A percentile compares a stretch with the other conserved stretches of the same genome.
phyloP scores from a whole-genome alignment of 2,797 vertebrate species.

The Chelon auratus region DNA sequence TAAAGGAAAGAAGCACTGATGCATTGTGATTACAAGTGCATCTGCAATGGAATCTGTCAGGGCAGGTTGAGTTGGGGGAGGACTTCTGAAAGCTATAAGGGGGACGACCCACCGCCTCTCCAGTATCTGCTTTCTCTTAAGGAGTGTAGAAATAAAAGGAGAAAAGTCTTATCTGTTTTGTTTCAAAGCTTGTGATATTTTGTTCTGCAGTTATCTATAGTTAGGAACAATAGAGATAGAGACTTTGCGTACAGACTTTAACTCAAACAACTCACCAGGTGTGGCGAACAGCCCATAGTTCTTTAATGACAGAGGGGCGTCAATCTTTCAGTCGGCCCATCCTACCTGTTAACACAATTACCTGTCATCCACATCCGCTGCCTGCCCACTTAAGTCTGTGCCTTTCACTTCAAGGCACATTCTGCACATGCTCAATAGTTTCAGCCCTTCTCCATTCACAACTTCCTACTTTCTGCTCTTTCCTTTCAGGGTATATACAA shows the following conservation, averaged over 20 bases:
- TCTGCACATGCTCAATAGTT: constrained; percentile 25
- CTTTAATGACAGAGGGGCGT: constrained; percentile 68
- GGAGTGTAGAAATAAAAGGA: constrained; percentile 26
- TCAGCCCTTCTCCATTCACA: constrained; percentile 38
- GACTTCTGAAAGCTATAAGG: constrained; percentile 61
- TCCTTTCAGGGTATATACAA: constrained; percentile 25
- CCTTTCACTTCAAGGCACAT: constrained; percentile 58
- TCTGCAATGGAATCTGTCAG: constrained; percentile 71
- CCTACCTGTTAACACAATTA: constrained; percentile 63
- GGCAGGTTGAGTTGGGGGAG: constrained; percentile 67
- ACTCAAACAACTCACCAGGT: constrained; percentile 55
- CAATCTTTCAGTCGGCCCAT: constrained; percentile 43
- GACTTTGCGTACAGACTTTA: constrained; percentile 20
- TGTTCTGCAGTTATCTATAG: background rate
- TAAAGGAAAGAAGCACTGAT: constrained; percentile 45
- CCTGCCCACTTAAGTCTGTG: constrained; percentile 30
- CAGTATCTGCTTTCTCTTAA: constrained; percentile 48
- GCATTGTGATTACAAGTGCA: constrained; percentile 72
- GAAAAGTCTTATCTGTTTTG: constrained; percentile 19
- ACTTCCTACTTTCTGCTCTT: constrained; percentile 54
- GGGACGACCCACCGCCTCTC: constrained; percentile 30
- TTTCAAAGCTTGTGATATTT: background rate
- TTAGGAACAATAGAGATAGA: background rate
- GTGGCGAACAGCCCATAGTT: constrained; percentile 40
- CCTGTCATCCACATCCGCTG: constrained; percentile 64